Percentiles rank a stretch among this genome's conserved stretches.
Evolutionary conservation across 2,888 invertebrate species (phyloP).

Genomic region (Ophioninae sp.): DNA sequence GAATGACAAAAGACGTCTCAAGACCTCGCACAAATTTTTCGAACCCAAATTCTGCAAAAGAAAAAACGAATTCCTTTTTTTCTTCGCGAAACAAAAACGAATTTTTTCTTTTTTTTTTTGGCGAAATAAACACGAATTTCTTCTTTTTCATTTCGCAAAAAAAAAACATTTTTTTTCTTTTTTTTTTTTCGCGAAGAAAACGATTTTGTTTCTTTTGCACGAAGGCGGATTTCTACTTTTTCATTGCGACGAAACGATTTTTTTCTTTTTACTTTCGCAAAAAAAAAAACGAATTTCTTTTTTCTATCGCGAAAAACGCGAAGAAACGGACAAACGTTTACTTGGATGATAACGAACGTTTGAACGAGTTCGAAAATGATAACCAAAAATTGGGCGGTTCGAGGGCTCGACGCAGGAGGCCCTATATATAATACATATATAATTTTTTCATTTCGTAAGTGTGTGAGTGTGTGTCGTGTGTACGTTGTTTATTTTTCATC

Average conservation of each 20-base stretch:
- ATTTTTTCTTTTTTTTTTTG: neutral
- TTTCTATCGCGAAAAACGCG: too few relatives aligned
- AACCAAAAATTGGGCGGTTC: slow-evolving; percentile 26
- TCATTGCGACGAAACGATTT: too few relatives aligned
- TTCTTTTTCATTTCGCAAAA: neutral
- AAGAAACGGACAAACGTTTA: too few relatives aligned
- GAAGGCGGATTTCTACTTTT: too few relatives aligned
- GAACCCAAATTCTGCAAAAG: too few relatives aligned
- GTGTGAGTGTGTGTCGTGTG: neutral
- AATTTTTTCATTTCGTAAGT: neutral
- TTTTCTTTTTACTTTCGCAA: too few relatives aligned
- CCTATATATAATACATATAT: slow-evolving; percentile 29
- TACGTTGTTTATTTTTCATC: slow-evolving; percentile 17
- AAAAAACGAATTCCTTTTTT: neutral
- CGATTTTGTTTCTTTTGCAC: too few relatives aligned
- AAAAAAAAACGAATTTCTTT: too few relatives aligned
- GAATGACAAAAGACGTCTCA: neutral
- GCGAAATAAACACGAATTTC: neutral
- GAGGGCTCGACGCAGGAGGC: slow-evolving; percentile 6
- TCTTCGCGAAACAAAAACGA: neutral
- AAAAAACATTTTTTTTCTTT: neutral
- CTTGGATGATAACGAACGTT: neutral
- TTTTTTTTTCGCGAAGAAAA: neutral
- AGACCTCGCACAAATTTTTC: too few relatives aligned
- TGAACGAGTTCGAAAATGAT: slow-evolving; percentile 25